These are phyloP conservation scores for Synodontis membranacea DNA, from an alignment of 2,113 vertebrate genomes.

Conservation along the genomic window DNA sequence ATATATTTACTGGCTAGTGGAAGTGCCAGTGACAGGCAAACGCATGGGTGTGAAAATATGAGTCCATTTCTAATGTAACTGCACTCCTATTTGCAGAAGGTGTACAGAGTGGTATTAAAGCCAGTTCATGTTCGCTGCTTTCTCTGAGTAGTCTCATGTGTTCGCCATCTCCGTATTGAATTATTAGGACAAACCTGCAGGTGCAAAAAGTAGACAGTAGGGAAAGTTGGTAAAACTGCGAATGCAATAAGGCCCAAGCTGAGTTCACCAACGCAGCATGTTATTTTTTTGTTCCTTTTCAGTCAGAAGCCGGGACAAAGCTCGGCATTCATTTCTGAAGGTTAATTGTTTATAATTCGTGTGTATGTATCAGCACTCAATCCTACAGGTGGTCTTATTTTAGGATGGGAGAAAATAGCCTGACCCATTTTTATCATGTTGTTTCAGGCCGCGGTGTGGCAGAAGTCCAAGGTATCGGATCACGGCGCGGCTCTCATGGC, in stretches of 20 bases:
- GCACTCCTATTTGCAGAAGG: background rate
- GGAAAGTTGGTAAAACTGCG: constrained; percentile 4
- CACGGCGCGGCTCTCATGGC: constrained; percentile 87
- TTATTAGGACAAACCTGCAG: background rate
- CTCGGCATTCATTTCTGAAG: constrained; percentile 12
- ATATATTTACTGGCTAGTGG: constrained; percentile 72
- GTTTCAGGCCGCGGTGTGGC: constrained; percentile 90
- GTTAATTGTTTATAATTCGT: constrained; percentile 42
- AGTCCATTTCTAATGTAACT: constrained; percentile 33
- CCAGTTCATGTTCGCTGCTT: background rate
- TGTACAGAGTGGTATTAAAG: constrained; percentile 7
- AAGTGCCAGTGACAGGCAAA: constrained; percentile 56
- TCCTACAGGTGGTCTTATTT: constrained; percentile 65
- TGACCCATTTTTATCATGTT: constrained; percentile 74
- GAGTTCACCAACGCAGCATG: background rate
- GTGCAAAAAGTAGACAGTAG: background rate
- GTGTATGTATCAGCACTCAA: constrained; percentile 63
- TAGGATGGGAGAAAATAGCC: constrained; percentile 67
- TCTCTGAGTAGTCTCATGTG: background rate
- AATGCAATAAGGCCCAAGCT: background rate
- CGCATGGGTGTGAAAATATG: constrained; percentile 57
- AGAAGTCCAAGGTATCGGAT: constrained; percentile 87
- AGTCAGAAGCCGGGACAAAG: background rate
- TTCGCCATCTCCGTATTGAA: background rate
- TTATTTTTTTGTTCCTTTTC: background rate